phyloP scores from a whole-genome alignment of 1,140 invertebrate species.

The Lordiphosa stackelbergi region DNA sequence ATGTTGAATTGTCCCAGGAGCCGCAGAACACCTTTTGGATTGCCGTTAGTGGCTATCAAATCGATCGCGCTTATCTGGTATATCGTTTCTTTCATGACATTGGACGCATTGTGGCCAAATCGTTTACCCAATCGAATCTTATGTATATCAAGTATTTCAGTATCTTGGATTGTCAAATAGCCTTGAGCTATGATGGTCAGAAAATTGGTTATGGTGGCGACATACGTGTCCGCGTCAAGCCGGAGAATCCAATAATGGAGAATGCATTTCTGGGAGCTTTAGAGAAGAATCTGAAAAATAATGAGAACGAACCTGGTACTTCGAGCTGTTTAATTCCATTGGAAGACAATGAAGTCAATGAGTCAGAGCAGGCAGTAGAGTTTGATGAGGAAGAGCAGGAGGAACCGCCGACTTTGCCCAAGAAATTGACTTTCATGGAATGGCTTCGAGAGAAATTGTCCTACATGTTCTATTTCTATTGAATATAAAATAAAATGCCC shows the following conservation, averaged over 20 bases:
- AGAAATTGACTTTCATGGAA: slow-evolving; percentile 17
- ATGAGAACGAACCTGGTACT: background rate
- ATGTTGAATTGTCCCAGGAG: background rate
- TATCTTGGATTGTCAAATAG: slow-evolving; percentile 28
- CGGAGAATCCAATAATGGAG: slow-evolving; percentile 17
- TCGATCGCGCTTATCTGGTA: slow-evolving; percentile 11
- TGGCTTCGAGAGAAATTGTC: slow-evolving; percentile 51
- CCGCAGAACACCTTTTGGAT: slow-evolving; percentile 33
- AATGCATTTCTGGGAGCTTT: background rate
- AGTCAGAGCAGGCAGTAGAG: background rate
- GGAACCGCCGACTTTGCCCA: background rate
- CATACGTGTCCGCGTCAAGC: slow-evolving; percentile 31
- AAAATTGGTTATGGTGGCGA: slow-evolving; percentile 49
- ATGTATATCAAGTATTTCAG: slow-evolving; percentile 50
- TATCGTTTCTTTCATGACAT: slow-evolving; percentile 52
- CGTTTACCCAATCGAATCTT: slow-evolving; percentile 16
- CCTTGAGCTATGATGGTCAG: slow-evolving; percentile 48
- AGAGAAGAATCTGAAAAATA: background rate
- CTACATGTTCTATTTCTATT: slow-evolving; percentile 44
- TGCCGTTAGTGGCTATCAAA: slow-evolving; percentile 33
- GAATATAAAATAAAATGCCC: background rate
- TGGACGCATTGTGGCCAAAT: slow-evolving; percentile 22
- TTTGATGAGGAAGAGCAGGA: background rate
- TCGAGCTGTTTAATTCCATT: background rate
- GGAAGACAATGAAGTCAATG: too few relatives aligned